phyloP scores from a whole-genome alignment of 2,888 invertebrate genomes.

The Sisyra terminalis region DNA sequence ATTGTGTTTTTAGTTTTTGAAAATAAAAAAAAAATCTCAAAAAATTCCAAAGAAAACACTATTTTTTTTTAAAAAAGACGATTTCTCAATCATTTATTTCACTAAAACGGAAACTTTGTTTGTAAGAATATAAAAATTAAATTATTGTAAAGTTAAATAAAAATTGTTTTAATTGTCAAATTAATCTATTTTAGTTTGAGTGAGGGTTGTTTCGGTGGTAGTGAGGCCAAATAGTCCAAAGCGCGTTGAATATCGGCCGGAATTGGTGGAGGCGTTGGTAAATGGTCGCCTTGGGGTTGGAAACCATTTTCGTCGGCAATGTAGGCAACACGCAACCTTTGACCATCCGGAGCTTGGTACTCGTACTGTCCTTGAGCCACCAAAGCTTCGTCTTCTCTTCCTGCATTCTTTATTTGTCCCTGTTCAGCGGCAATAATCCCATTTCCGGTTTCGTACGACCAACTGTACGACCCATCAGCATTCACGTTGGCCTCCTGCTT shows the following conservation, averaged over 20 bases:
- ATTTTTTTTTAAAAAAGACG: too few relatives aligned
- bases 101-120: too few relatives aligned
- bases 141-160: neutral
- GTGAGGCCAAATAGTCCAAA: conserved; percentile 24
- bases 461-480: conserved; percentile 27
- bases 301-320: conserved; percentile 31
- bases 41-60: too few relatives aligned
- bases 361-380: conserved; percentile 23
- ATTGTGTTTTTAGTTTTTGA: too few relatives aligned
- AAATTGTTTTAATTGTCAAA: neutral
- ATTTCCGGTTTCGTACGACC: conserved; percentile 39
- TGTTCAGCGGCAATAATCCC: conserved; percentile 38
- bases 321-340: conserved; percentile 21
- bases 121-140: too few relatives aligned
- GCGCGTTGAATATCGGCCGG: conserved; percentile 29
- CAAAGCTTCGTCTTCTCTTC: conserved; percentile 33
- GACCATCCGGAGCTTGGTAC: conserved; percentile 10
- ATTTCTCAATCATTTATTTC: too few relatives aligned
- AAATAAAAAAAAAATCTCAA: too few relatives aligned
- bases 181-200: neutral
- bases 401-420: conserved; percentile 38
- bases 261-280: conserved; percentile 31
- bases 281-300: conserved; percentile 26
- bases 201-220: conserved; percentile 13
- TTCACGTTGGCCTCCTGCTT: conserved; percentile 25